Base-by-base conservation (phyloP, 1,140 invertebrate genomes). In the Pemphigus obesinymphae region DNA sequence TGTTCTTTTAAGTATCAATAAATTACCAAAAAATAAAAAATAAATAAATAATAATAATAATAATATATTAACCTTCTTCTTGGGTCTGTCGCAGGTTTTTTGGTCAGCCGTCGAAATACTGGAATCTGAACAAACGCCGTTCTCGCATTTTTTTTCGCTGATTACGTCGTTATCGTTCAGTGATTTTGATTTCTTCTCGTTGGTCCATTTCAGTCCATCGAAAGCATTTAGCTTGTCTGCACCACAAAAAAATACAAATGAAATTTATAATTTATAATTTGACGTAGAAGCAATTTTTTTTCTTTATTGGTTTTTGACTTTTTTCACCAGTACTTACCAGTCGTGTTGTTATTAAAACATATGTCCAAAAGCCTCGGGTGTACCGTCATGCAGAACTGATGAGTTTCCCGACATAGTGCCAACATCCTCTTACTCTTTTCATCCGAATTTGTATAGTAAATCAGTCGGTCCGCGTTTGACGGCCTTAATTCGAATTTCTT, bases 401-500 rank as follows among this genome's bases (percentile, higher is more conserved):
- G 96, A 10, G 95, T 97, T 83, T 94, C 93, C 85, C 93, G 92
- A 88, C 96, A 98, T 26, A 98, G 89, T 20, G 92, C 91, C 82
- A 98, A 89, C 83, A 98, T 88, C 84, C 96, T 92, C 88, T 96
- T 94, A 85, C 95, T 96, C 86, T 97, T 96, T 85, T 96, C 95
- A 88, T 98, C 96, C 85, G 92, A 95, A 26, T 91, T 92, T 20
- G 95, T 95, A 87, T 96, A 97, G 80, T 97, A 91, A 0, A 94
- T 94, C 83, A 97, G 92, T 86, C 96, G 96, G 83, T 93, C 92
- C 84, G 88, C 89, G 85, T 95, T 94, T 40, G 93, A 91, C 4
- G 94, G 94, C 63, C 95, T 91, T 84, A 98, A 96, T 89, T 98
- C 96, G 88, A 98, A 98, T 87, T 97, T 98, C 88, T 97, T 97